Conservation (phyloP, 2,113 vertebrate genomes). For the Corynorhinus townsendii region DNA sequence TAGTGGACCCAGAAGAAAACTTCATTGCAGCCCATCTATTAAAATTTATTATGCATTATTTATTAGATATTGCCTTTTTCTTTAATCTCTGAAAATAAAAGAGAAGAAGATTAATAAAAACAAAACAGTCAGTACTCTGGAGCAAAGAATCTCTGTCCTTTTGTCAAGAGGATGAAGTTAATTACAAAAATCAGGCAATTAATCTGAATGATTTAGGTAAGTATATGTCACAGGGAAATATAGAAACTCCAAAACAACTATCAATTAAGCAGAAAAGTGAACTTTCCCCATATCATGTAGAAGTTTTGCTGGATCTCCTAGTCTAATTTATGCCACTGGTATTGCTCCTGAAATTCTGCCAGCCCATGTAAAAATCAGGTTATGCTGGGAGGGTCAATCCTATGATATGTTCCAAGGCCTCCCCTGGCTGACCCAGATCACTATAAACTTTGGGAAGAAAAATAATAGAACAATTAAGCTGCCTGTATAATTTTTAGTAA, state of each 20-base stretch:
- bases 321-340: too few species aligned
- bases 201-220: neutral
- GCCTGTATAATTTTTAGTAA: neutral
- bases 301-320: neutral
- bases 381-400: neutral
- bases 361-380: neutral
- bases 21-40: fast-evolving
- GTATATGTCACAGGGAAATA: neutral
- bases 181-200: neutral
- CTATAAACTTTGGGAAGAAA: neutral
- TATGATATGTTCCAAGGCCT: neutral
- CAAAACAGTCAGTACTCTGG: neutral
- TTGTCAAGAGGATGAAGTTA: neutral
- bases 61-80: neutral
- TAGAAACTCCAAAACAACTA: neutral
- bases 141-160: neutral
- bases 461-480: too few species aligned
- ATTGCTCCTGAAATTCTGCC: neutral
- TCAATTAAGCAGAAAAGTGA: neutral
- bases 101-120: neutral
- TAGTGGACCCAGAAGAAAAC: too few species aligned
- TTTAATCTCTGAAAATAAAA: conserved; percentile 21
- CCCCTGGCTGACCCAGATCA: neutral
- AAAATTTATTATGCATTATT: fast-evolving
- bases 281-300: fast-evolving